These are phyloP conservation scores for Seriola rivoliana DNA, from an alignment of 2,113 vertebrate genomes.

Conservation along the genomic window DNA sequence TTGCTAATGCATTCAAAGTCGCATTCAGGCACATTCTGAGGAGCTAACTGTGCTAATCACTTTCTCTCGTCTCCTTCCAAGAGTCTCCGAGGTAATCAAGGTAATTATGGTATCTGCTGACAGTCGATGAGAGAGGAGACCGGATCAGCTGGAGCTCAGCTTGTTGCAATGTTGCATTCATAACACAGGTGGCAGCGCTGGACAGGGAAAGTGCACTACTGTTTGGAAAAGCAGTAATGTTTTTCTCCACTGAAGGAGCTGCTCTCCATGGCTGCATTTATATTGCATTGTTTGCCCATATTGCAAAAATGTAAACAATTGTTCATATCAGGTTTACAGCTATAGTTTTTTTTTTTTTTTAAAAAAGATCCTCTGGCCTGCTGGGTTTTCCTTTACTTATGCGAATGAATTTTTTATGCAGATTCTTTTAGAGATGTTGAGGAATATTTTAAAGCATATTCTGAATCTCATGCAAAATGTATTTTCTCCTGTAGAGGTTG, in stretches of 20 bases:
- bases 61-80: conserved; percentile 21
- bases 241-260: conserved; percentile 38
- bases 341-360: too few relatives aligned
- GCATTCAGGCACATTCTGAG: conserved; percentile 2
- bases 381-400: neutral
- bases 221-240: neutral
- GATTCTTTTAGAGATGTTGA: neutral
- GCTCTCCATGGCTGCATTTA: conserved; percentile 19
- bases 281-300: neutral
- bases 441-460: neutral
- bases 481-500: neutral
- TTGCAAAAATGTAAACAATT: neutral
- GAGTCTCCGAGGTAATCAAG: conserved; percentile 46
- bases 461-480: conserved; percentile 5
- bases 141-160: conserved; percentile 12
- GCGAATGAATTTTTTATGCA: neutral
- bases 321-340: too few relatives aligned
- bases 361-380: neutral
- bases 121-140: conserved; percentile 24
- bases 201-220: neutral
- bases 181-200: conserved; percentile 69
- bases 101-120: conserved; percentile 65
- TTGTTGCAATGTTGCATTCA: conserved; percentile 30
- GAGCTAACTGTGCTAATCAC: conserved; percentile 45
- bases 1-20: conserved; percentile 22